Percentiles rank a stretch among this genome's conserved stretches.
phyloP scores from a whole-genome alignment of 2,113 vertebrate genomes.

The Catharus fuscescens region DNA sequence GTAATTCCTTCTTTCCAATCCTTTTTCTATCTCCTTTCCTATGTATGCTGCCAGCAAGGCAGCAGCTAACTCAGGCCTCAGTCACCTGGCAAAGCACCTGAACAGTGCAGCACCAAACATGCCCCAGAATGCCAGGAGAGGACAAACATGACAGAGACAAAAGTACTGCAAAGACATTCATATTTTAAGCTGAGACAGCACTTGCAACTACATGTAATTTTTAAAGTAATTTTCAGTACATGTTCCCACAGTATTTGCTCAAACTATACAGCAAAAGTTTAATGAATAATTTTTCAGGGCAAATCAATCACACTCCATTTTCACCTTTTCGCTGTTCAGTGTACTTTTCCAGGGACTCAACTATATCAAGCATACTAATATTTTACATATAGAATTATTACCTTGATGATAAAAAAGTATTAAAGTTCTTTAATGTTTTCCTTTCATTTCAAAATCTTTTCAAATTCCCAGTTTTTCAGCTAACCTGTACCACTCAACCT shows the following conservation, averaged over 20 bases:
- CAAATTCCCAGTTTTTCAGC: neutral
- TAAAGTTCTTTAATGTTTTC: neutral
- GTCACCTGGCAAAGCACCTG: neutral
- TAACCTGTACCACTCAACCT: neutral
- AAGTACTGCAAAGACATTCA: neutral
- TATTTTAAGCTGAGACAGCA: neutral
- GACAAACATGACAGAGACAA: fast-evolving
- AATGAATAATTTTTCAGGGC: neutral
- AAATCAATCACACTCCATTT: neutral
- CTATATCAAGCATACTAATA: neutral
- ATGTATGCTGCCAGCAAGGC: neutral
- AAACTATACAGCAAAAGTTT: neutral
- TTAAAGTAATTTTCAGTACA: neutral
- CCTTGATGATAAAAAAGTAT: neutral
- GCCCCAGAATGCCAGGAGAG: neutral
- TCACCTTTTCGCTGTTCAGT: neutral
- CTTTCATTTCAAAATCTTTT: neutral
- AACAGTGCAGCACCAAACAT: neutral
- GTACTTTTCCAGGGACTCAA: neutral
- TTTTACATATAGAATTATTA: neutral
- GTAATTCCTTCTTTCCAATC: neutral
- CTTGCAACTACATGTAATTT: neutral
- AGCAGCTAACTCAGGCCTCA: neutral
- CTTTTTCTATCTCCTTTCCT: neutral
- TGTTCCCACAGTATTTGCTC: fast-evolving